A percentile compares a stretch with the other conserved stretches of the same genome.
These are phyloP conservation scores for Andrena cerasifolii DNA, from an alignment of 1,140 invertebrate species.

Conservation along the genomic window DNA sequence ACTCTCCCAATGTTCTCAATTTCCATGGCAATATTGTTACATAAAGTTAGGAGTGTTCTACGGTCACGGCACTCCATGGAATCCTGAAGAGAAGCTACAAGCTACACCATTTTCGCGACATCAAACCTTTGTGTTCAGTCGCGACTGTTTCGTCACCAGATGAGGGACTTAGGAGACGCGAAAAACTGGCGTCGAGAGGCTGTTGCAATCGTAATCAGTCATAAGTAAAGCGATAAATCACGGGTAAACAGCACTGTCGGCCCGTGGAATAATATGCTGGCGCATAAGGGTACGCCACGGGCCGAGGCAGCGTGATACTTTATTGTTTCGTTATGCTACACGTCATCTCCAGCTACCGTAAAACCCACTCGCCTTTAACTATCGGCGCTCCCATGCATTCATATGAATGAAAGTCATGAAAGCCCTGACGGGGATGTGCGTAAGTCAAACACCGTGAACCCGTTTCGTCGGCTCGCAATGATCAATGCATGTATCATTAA, in stretches of 20 bases:
- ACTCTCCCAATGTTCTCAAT: too few relatives aligned
- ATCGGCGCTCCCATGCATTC: slow-evolving; percentile 55
- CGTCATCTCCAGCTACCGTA: slow-evolving; percentile 42
- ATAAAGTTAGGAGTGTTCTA: too few relatives aligned
- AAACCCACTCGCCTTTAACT: slow-evolving; percentile 63
- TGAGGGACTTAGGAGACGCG: not conserved
- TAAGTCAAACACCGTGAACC: slow-evolving; percentile 48
- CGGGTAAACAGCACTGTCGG: not conserved
- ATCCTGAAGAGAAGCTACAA: too few relatives aligned
- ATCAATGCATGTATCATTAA: slow-evolving; percentile 22
- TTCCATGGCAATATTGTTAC: too few relatives aligned
- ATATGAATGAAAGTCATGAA: slow-evolving; percentile 69
- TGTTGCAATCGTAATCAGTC: slow-evolving; percentile 37
- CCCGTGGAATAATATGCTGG: slow-evolving; percentile 32
- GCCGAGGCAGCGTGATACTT: slow-evolving; percentile 32
- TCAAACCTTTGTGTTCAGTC: not conserved
- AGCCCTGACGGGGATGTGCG: slow-evolving; percentile 49
- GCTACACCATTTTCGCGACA: not conserved
- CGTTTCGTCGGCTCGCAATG: slow-evolving; percentile 44
- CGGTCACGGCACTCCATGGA: too few relatives aligned
- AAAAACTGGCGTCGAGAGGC: not conserved
- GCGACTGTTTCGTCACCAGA: not conserved
- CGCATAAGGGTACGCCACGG: slow-evolving; percentile 17
- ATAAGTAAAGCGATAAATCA: slow-evolving; percentile 53
- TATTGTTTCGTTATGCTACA: slow-evolving; percentile 57